phyloP scores from a whole-genome alignment of 2,888 invertebrate genomes.

The Platynereis dumerilii region DNA sequence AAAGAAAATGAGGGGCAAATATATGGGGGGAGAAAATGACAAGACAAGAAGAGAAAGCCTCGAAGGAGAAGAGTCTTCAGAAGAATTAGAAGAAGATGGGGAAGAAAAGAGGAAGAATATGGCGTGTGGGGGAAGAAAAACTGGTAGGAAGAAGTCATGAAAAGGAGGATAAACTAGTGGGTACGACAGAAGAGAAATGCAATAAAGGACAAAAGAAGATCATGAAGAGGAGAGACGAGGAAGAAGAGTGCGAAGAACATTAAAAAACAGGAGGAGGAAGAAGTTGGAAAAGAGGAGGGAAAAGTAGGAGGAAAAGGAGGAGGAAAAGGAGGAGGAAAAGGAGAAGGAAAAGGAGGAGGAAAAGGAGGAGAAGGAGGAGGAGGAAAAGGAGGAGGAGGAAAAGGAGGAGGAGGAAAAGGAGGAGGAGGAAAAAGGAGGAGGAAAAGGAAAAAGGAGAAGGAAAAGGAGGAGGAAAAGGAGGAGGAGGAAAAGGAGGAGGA shows the following conservation, averaged over 20 bases:
- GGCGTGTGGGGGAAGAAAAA: not conserved
- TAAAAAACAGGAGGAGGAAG: slow-evolving; percentile 6
- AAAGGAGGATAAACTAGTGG: too few species aligned
- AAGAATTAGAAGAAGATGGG: slow-evolving; percentile 7
- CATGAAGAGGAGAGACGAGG: not conserved
- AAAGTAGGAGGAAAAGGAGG: not conserved
- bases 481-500: slow-evolving; percentile 4
- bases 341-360: not conserved
- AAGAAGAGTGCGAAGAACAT: not conserved
- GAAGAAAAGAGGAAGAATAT: not conserved
- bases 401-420: not conserved
- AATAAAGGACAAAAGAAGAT: too few species aligned
- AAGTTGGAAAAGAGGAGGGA: slow-evolving; percentile 1
- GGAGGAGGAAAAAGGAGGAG: not conserved
- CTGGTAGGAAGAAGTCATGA: slow-evolving; percentile 3
- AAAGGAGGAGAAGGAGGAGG: not conserved
- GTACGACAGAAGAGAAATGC: too few species aligned
- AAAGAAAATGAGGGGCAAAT: too few species aligned
- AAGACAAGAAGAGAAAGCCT: not conserved
- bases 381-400: not conserved
- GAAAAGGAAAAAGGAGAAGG: slow-evolving; percentile 5
- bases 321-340: not conserved
- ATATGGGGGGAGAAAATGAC: slow-evolving; percentile 1
- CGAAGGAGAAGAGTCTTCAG: not conserved
- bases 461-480: not conserved